Base-by-base conservation (phyloP, 2,888 invertebrate species). In the Dryadula phaetusa region DNA sequence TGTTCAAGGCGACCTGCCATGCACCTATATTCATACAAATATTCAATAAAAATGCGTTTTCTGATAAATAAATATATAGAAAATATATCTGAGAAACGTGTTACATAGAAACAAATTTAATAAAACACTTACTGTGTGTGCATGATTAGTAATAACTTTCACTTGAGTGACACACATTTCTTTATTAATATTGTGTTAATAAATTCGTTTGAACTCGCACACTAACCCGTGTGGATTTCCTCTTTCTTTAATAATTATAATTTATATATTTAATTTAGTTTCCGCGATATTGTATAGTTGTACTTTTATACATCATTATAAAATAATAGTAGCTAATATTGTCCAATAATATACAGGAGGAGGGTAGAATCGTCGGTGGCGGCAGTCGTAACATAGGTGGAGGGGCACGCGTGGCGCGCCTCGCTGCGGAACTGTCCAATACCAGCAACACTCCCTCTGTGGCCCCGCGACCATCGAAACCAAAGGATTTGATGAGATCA, bases 401-500 rank as follows among this genome's bases (percentile, higher is more conserved):
- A 0, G 90, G 90, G 0, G 86, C 80, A 0, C 76, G 88, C 1
- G 90, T 92, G 1, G 90, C 90, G 0, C 82, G 84, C 0, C 77
- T 92, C 66, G 95, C 98, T 71, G 98, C 98, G 75, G 96, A 96
- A 74, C 96, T 97, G 73, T 94, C 97, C 71, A 94, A 95, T 63
- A 92, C 93, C 3, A 90, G 16, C 16, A 10, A 93, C 0, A 14
- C 8, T 87, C 89, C 58, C 87, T 28, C 94, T 1, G 86, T 93
- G 0, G 94, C 95, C 22, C 96, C 96, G 75, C 77, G 80, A 10
- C 71, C 86, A 0, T 80, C 85, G 16, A 98, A 97, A 83, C 98
- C 97, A 1, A 97, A 96, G 85, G 98, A 98, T 87, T 92, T 98
- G 70, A 93, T 97, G 86, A 94, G 98, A 71, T 96, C 98, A 52